Evolutionary conservation across 2,113 vertebrate genomes (phyloP).

Genomic region (Macquaria ambigua): DNA sequence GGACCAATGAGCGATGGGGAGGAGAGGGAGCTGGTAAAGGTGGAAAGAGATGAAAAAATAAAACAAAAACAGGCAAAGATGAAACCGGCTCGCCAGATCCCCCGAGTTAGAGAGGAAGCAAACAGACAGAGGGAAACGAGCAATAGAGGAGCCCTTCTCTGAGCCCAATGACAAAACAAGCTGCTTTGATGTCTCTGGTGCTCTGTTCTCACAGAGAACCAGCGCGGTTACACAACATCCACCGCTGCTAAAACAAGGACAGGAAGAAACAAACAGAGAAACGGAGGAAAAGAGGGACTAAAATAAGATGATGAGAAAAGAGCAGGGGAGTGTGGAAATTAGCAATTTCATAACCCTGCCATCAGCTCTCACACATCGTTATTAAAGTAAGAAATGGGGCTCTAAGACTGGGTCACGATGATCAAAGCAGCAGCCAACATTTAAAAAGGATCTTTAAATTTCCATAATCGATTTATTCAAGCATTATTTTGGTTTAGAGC

Average conservation of each 20-base stretch:
- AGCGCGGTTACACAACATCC: slow-evolving; percentile 69
- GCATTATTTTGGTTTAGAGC: not conserved
- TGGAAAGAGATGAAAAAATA: not conserved
- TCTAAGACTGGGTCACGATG: not conserved
- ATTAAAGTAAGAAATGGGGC: not conserved
- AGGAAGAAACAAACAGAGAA: slow-evolving; percentile 38
- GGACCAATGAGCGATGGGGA: not conserved
- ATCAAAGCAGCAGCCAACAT: not conserved
- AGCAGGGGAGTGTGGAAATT: slow-evolving; percentile 5
- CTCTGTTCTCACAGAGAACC: slow-evolving; percentile 40
- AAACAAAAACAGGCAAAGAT: slow-evolving; percentile 34
- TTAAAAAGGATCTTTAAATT: not conserved
- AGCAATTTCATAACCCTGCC: slow-evolving; percentile 8
- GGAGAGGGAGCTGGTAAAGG: not conserved
- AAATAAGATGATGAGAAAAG: slow-evolving; percentile 23
- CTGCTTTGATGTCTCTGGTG: slow-evolving; percentile 73
- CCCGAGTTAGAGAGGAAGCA: slow-evolving; percentile 19
- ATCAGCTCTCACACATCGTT: slow-evolving; percentile 7
- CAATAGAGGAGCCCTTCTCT: slow-evolving; percentile 47
- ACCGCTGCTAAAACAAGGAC: slow-evolving; percentile 44
- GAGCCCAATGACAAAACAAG: slow-evolving; percentile 63
- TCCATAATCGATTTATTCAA: not conserved
- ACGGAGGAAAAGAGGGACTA: slow-evolving; percentile 7
- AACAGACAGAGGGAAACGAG: slow-evolving; percentile 30
- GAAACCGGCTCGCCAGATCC: slow-evolving; percentile 26